Evolutionary conservation across 1,140 invertebrate species (phyloP), one percentile per base, ranked within the genome.

Genomic region (Latrodectus geometricus): DNA sequence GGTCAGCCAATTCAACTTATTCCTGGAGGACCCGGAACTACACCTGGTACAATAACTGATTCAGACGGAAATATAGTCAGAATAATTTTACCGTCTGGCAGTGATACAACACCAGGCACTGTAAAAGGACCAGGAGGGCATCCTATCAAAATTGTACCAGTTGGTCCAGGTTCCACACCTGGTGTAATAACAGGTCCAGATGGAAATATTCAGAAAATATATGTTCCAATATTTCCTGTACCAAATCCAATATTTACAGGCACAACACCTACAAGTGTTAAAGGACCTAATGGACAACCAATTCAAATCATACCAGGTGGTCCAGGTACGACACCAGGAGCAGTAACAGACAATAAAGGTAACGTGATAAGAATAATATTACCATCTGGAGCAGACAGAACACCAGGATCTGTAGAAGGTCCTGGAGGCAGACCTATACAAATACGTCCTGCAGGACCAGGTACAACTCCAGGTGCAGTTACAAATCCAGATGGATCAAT

Each of bases 261-360:
- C 11, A 61, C 54, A 61, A 54, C 65, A 69, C 50, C 78, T 8
- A 70, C 17, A 4, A 35, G 20, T 23, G 15, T 81, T 14, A 12
- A 23, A 21, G 78, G 78, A 15, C 66, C 78, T 4, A 17, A 17
- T 61, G 15, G 35, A 14, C 48, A 65, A 7, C 68, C 68, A 11
- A 69, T 69, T 21, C 14, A 69, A 8, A 69, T 69, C 9, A 11
- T 15, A 69, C 78, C 65, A 35, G 78, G 65, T 0, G 78, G 78
- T 17, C 78, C 78, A 15, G 78, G 78, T 17, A 69, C 78, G 12
- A 80, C 78, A 9, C 78, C 78, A 48, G 21, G 50, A 66, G 76
- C 54, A n/a, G 15, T 65, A 66, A 78, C 76, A 4, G 76, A 23
- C 4, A 54, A 54, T 8, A 56, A 78, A 65, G 76, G 76, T 3